Evolutionary conservation across 2,113 vertebrate genomes (phyloP).

Genomic region (Gorsachius goisagi): DNA sequence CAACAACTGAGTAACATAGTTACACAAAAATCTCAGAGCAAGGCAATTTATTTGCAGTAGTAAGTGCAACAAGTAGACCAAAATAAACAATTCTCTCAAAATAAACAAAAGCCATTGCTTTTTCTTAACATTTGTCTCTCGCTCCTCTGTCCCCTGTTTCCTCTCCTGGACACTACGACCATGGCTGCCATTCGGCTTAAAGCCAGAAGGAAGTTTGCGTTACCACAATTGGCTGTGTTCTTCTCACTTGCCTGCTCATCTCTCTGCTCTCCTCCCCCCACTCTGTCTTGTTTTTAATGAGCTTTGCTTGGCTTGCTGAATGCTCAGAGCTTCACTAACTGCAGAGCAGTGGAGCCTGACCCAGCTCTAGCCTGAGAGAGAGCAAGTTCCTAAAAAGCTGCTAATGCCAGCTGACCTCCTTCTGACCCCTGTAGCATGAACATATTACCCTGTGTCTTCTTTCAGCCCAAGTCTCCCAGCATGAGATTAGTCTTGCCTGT

Average conservation of each 20-base stretch:
- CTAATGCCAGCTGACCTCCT: background rate
- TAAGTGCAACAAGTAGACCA: background rate
- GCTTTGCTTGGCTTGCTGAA: background rate
- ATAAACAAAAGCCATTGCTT: background rate
- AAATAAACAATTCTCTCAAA: background rate
- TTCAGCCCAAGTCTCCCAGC: background rate
- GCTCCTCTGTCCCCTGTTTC: background rate
- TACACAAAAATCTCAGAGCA: background rate
- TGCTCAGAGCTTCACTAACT: background rate
- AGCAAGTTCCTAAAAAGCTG: background rate
- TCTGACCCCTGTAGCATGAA: background rate
- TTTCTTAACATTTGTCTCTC: background rate
- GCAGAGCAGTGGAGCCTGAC: background rate
- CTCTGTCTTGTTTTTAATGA: background rate
- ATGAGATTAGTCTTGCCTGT: background rate
- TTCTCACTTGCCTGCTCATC: background rate
- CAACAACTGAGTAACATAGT: background rate
- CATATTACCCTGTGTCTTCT: background rate
- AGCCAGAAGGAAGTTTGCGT: background rate
- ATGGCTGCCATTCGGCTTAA: background rate
- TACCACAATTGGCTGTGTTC: background rate
- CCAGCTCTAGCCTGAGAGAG: background rate
- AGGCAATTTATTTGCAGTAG: background rate
- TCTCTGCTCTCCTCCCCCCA: background rate
- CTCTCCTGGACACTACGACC: background rate